Evolutionary conservation across 1,140 invertebrate species (phyloP).

Genomic region (Steinernema khuongi): DNA sequence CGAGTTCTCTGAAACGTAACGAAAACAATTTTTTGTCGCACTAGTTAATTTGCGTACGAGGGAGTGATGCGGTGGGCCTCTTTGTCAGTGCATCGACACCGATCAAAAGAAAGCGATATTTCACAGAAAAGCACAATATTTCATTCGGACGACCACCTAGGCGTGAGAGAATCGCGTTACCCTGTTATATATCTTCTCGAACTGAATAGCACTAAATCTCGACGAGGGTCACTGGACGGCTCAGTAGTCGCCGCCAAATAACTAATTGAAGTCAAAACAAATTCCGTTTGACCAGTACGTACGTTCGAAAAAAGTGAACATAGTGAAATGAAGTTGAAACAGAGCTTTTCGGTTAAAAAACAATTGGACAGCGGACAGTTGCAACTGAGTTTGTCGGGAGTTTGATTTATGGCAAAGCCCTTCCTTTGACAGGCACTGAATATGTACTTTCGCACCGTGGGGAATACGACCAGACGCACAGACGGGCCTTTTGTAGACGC

Average conservation of each 20-base stretch:
- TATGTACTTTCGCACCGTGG: neutral
- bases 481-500: neutral
- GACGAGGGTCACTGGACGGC: neutral
- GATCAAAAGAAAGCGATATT: slow-evolving; percentile 6
- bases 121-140: slow-evolving; percentile 12
- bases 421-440: neutral
- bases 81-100: neutral
- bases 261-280: neutral
- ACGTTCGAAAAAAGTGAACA: too few relatives aligned
- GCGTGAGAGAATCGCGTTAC: slow-evolving; percentile 3
- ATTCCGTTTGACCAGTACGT: too few relatives aligned
- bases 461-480: neutral
- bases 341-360: neutral
- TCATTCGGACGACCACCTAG: slow-evolving; percentile 7
- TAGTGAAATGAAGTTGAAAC: neutral
- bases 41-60: neutral
- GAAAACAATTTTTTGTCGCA: neutral
- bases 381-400: slow-evolving; percentile 6
- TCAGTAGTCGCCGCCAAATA: neutral
- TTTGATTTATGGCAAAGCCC: slow-evolving; percentile 6
- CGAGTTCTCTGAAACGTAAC: neutral
- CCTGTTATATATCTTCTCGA: neutral
- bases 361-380: neutral
- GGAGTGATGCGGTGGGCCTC: neutral
- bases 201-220: neutral